Percentiles rank a stretch among this genome's conserved stretches.
phyloP scores from a whole-genome alignment of 2,797 vertebrate species.

The Tapera naevia region DNA sequence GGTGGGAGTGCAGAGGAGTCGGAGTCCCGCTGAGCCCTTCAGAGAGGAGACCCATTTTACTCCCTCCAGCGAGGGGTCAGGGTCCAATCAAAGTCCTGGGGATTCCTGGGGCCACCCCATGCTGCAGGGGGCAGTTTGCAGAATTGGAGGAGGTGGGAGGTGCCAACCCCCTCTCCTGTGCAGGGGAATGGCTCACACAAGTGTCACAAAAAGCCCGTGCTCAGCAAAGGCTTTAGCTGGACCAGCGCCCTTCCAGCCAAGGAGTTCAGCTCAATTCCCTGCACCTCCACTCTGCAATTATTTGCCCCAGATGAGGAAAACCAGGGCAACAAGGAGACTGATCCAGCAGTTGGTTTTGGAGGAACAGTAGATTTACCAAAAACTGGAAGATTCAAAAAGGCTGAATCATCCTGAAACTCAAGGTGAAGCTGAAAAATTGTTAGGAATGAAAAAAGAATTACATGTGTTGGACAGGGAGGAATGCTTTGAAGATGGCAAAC shows the following conservation, averaged over 20 bases:
- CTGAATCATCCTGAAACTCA: constrained; percentile 43
- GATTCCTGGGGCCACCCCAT: rapidly evolving
- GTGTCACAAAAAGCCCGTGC: neutral
- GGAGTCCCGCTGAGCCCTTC: rapidly evolving
- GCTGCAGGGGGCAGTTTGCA: neutral
- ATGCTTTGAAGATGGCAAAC: neutral
- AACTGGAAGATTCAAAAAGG: neutral
- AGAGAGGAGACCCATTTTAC: neutral
- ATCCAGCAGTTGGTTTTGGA: neutral
- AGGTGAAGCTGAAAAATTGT: neutral
- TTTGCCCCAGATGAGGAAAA: neutral
- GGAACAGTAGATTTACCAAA: neutral
- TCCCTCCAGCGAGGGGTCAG: neutral
- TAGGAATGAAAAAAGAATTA: neutral
- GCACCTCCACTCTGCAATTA: neutral
- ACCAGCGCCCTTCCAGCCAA: neutral
- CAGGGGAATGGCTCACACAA: neutral
- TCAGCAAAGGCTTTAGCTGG: neutral
- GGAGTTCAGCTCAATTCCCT: neutral
- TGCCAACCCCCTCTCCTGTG: neutral
- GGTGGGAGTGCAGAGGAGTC: no score
- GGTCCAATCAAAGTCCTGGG: neutral
- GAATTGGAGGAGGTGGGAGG: neutral
- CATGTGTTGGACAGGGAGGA: neutral
- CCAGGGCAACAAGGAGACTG: neutral